Percentiles rank a stretch among this genome's conserved stretches.
Conservation (phyloP, 92 coral and sea anemone genomes). For the Desmophyllum pertusum region DNA sequence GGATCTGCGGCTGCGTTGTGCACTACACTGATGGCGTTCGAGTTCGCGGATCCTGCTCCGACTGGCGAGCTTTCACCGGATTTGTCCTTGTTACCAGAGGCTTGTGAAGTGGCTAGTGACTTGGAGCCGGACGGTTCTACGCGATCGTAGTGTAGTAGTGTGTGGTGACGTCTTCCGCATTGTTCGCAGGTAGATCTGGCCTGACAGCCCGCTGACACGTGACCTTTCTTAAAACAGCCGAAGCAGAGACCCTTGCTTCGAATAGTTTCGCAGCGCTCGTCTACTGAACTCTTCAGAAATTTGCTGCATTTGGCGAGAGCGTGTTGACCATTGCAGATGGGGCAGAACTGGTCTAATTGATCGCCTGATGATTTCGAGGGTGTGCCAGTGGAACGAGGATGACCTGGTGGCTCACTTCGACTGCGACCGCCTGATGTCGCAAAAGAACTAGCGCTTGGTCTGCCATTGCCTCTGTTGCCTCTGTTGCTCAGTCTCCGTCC, state of each 20-base stretch:
- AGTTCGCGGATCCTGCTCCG: slow-evolving; percentile 11
- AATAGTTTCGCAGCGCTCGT: slow-evolving; percentile 12
- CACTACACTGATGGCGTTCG: slow-evolving; percentile 1
- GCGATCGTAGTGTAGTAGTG: slow-evolving; percentile 66
- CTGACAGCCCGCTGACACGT: too few relatives aligned
- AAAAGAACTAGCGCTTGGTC: neutral
- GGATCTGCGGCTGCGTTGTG: neutral
- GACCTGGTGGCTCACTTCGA: neutral
- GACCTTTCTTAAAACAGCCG: slow-evolving; percentile 45
- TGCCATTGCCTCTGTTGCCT: neutral
- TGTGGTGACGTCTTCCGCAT: slow-evolving; percentile 70
- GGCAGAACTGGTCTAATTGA: slow-evolving; percentile 14
- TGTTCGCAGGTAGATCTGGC: slow-evolving; percentile 54
- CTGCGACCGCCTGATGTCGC: neutral
- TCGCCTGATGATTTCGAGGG: neutral
- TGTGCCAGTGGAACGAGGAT: too few relatives aligned
- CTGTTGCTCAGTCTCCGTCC: neutral
- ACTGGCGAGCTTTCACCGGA: neutral
- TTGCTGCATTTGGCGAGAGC: slow-evolving; percentile 21
- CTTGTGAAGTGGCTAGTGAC: too few relatives aligned
- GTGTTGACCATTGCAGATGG: slow-evolving; percentile 24
- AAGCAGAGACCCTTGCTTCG: slow-evolving; percentile 31
- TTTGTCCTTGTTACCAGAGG: neutral
- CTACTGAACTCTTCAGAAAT: neutral
- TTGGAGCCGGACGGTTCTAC: slow-evolving; percentile 29